phyloP scores from a whole-genome alignment of 2,888 invertebrate genomes.

The Harpalus rubripes region DNA sequence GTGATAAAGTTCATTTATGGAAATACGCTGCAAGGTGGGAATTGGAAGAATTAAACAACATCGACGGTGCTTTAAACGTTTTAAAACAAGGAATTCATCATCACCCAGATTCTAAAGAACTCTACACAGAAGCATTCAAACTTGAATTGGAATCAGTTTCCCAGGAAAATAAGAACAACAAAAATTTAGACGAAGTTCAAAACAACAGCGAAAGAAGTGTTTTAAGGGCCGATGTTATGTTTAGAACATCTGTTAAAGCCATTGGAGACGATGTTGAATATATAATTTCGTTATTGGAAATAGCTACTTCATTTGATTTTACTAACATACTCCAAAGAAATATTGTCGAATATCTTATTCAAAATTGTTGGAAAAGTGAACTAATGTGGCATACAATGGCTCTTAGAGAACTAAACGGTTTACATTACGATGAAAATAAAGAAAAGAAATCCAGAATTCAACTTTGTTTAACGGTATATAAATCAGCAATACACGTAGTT shows the following conservation, averaged over 20 bases:
- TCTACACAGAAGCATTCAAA: slow-evolving; percentile 86
- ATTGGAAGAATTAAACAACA: slow-evolving; percentile 83
- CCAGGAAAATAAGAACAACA: slow-evolving; percentile 11
- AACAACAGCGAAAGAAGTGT: slow-evolving; percentile 77
- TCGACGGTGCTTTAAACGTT: slow-evolving; percentile 85
- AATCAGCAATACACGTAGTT: slow-evolving; percentile 77
- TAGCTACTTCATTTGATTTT: slow-evolving; percentile 81
- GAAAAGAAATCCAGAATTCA: slow-evolving; percentile 77
- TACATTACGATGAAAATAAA: slow-evolving; percentile 71
- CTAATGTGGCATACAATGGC: slow-evolving; percentile 82
- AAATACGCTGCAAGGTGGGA: slow-evolving; percentile 89
- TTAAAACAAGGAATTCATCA: slow-evolving; percentile 88
- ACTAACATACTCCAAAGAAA: slow-evolving; percentile 80
- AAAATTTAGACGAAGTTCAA: slow-evolving; percentile 19
- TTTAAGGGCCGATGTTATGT: slow-evolving; percentile 81
- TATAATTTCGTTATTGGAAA: slow-evolving; percentile 81
- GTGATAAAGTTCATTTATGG: slow-evolving; percentile 88
- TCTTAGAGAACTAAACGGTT: slow-evolving; percentile 80
- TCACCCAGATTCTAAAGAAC: slow-evolving; percentile 83
- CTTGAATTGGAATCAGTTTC: slow-evolving; percentile 75
- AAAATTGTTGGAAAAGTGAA: slow-evolving; percentile 79
- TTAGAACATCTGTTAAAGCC: slow-evolving; percentile 81
- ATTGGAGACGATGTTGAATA: slow-evolving; percentile 79
- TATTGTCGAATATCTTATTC: slow-evolving; percentile 79
- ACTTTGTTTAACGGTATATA: slow-evolving; percentile 78